Evolutionary conservation across 2,797 vertebrate species (phyloP), one percentile per base, ranked within the genome.

Genomic region (Alcedo quadribrachys): DNA sequence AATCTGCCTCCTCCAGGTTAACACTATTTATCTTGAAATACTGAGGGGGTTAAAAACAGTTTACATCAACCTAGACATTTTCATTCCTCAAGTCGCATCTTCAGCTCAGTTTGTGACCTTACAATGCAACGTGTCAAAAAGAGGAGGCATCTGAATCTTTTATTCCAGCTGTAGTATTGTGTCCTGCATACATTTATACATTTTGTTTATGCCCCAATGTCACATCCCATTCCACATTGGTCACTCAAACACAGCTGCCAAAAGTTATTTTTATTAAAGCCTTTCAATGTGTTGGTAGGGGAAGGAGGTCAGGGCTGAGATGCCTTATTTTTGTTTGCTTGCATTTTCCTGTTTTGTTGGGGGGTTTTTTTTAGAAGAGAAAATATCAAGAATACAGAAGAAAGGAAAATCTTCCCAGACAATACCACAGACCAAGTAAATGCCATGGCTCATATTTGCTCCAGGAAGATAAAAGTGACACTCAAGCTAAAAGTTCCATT

Each of bases 201-300:
- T 90, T 93, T 74, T 92, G 74, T 84, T 94, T 89, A 85, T 70
- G 92, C 81, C 28, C 85, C 28, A 0, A 48, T 96, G 95, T 94
- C 95, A 94, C 74, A 86, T 90, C 84, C 87, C 84, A 77, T 94
- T 87, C 87, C 65, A 28, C 70, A 54, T 3, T 83, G 86, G 95
- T 73, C 89, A 76, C 92, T 91, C 89, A 92, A 93, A 95, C 74
- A 94, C 75, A 93, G 94, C 92, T 96, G 96, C 86, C 93, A 95
- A 86, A 86, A 95, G 87, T 89, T 81, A 96, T 96, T 96, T 96
- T 94, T 94, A 95, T 96, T 96, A 97, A 92, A 95, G 93, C 66
- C 91, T 92, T 93, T 92, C 91, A 92, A 46, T 61, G 91, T 37
- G 35, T 90, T 85, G 92, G 85, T 81, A 89, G 67, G 67, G 54